Base-by-base conservation (phyloP, 2,888 invertebrate genomes). In the Aplocera efformata region DNA sequence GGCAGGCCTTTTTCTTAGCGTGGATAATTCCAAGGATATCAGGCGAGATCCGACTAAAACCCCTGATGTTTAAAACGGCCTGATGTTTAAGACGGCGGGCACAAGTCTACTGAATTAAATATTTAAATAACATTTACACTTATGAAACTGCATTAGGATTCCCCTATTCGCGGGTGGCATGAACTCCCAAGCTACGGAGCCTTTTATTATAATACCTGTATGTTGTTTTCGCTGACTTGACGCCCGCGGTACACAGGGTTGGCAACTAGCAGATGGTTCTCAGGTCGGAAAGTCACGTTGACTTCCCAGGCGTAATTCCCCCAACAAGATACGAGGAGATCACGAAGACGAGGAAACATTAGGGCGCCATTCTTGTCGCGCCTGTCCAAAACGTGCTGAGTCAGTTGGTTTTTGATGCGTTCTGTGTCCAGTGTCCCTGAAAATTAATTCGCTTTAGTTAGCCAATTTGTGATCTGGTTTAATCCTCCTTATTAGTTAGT, bases 241-340 rank as follows among this genome's bases (percentile, higher is more conserved):
- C 94, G 85, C 7, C 94, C 94, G 44, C 94, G 90, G 62, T 92
- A 93, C 7, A 90, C 90, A 20, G 89, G 88, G 1, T 91, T 91
- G 2, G 92, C 90, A 0, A 91, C 72, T 7, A 93, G 75, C 6
- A 94, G 79, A 60, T 95, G 94, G 66, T 94, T 93, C 42, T 94
- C 92, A 26, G 93, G 73, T 32, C 90, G 80, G 67, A 93, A 94
- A 23, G 88, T 76, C 0, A 84, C 80, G 23, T 84, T 77, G 4
- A 74, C 74, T 58, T 89, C 90, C 95, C 95, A 96, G 0, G 93
- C 94, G 67, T 95, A 95, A 52, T 92, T 91, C 0, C 94, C 94
- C 91, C 93, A 95, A 58, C 92, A 91, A 0, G 92, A 92, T 0
- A 92, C 91, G 30, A 96, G 73, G 24, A 90, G 81, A 35, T 92